Evolutionary conservation across 2,797 vertebrate genomes (phyloP).

Genomic region (Girardinus metallicus): DNA sequence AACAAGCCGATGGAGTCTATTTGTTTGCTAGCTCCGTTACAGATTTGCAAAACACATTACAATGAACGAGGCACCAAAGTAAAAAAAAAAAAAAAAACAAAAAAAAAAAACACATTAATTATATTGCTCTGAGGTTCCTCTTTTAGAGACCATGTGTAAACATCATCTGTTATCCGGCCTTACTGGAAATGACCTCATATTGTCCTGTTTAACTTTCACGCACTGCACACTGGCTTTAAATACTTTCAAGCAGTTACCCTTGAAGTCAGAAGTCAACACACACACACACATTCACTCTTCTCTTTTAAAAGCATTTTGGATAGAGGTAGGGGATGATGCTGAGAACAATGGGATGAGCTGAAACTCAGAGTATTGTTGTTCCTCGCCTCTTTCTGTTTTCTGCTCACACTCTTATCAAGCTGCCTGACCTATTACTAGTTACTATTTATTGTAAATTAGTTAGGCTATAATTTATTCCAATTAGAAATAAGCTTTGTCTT

Average conservation of each 20-base stretch:
- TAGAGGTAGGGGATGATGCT: not conserved
- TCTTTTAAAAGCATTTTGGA: not conserved
- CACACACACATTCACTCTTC: not conserved
- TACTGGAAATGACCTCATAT: not conserved
- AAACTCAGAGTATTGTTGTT: not conserved
- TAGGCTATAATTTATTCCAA: no score
- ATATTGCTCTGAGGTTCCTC: not conserved
- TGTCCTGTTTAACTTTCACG: not conserved
- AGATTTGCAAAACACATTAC: not conserved
- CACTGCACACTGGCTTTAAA: not conserved
- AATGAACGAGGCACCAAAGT: not conserved
- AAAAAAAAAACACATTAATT: not conserved
- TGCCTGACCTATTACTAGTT: no score
- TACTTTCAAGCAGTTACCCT: conserved; percentile 1
- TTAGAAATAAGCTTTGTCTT: no score
- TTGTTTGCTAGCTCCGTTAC: not conserved
- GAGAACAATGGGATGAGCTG: not conserved
- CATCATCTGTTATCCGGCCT: not conserved
- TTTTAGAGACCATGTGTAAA: not conserved
- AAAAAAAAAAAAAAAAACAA: not conserved
- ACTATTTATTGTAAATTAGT: no score
- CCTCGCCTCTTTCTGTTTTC: not conserved
- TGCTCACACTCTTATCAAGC: not conserved
- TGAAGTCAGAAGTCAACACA: conserved; percentile 6
- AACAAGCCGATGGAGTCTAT: not conserved